Evolutionary conservation across 2,113 vertebrate species (phyloP).

Genomic region (Apodemus sylvaticus): DNA sequence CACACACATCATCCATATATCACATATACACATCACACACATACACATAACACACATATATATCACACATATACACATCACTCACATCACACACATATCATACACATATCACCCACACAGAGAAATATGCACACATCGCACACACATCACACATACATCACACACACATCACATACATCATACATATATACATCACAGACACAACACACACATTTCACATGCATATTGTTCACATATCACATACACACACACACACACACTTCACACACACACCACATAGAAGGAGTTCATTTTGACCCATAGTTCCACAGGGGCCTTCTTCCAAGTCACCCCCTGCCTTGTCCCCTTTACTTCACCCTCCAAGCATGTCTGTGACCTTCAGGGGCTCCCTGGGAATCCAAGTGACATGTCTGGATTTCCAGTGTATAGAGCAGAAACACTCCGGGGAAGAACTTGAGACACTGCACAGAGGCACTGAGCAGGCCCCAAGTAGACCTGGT

Average conservation of each 20-base stretch:
- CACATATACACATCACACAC: neutral
- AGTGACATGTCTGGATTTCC: neutral
- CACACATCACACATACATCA: too few species aligned
- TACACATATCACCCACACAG: too few species aligned
- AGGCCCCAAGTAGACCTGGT: neutral
- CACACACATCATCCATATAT: neutral
- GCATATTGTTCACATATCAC: too few species aligned
- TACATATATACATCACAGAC: too few species aligned
- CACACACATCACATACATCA: too few species aligned
- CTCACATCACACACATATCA: too few species aligned
- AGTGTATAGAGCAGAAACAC: neutral
- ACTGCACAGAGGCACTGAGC: neutral
- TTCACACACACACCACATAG: neutral
- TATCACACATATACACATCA: too few species aligned
- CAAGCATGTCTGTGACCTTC: too few species aligned
- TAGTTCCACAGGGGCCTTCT: neutral
- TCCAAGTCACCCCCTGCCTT: too few species aligned
- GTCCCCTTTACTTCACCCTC: neutral
- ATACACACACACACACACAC: neutral
- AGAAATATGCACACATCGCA: too few species aligned
- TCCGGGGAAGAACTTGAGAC: neutral
- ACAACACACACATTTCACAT: too few species aligned
- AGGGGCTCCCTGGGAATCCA: neutral
- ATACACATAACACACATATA: too few species aligned
- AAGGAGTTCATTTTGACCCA: neutral